Evolutionary conservation across 1,140 invertebrate genomes (phyloP).

Genomic region (Tetranychus cinnabarinus): DNA sequence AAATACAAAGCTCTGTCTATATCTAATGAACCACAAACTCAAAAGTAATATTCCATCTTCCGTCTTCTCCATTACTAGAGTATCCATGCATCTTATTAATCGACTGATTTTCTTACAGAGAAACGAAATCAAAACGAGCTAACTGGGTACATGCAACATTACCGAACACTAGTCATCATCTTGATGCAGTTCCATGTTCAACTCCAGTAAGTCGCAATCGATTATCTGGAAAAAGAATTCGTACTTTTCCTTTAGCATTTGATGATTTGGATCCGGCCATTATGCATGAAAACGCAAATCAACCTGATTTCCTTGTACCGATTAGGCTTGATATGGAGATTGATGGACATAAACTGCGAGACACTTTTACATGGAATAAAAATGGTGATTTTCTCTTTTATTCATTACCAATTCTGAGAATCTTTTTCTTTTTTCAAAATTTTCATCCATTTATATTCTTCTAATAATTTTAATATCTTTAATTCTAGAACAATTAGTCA

Average conservation of each 20-base stretch:
- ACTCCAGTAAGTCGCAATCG: slow-evolving; percentile 88
- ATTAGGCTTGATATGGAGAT: slow-evolving; percentile 98
- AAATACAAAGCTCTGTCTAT: slow-evolving; percentile 70
- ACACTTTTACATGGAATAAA: slow-evolving; percentile 99
- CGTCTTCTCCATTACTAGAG: slow-evolving; percentile 2
- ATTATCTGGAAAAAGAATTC: slow-evolving; percentile 62
- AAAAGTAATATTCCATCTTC: slow-evolving; percentile 11
- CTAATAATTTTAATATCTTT: background rate
- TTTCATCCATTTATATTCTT: too few species aligned
- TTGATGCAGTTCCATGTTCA: slow-evolving; percentile 96
- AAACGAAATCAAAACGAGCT: slow-evolving; percentile 64
- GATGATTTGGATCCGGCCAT: slow-evolving; percentile 82
- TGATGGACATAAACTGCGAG: slow-evolving; percentile 88
- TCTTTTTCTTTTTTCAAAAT: background rate
- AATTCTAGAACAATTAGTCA: slow-evolving; percentile 70
- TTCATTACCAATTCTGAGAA: background rate
- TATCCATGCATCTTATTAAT: background rate
- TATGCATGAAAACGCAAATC: slow-evolving; percentile 74
- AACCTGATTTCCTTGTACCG: slow-evolving; percentile 76
- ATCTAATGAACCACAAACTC: slow-evolving; percentile 18
- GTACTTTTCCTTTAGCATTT: slow-evolving; percentile 86
- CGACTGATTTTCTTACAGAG: slow-evolving; percentile 25
- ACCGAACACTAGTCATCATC: slow-evolving; percentile 85
- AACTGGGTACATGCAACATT: slow-evolving; percentile 65
- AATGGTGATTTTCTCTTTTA: slow-evolving; percentile 39